Base-by-base conservation (phyloP, 2,113 vertebrate species). In the Colinus virginianus region DNA sequence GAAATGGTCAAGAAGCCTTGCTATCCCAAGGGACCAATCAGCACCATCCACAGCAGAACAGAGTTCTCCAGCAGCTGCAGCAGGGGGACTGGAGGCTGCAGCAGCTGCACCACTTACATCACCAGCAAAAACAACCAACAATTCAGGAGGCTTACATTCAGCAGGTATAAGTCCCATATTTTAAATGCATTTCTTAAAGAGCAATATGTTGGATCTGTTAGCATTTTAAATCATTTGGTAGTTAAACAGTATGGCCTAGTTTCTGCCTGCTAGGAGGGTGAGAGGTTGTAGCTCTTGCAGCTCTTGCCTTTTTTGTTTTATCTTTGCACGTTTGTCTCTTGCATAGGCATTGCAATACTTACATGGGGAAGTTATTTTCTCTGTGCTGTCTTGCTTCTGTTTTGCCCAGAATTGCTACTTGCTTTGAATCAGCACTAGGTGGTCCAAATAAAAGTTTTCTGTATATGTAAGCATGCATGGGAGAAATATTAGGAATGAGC, bases 51-150 rank as follows among this genome's bases (percentile, higher is more conserved):
- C 98, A 97, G 77, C 98, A 98, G 76, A 98, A 99, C 93, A 84
- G 99, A 61, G 98, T 99, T 16, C 98, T 99, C 36, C 99, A 99
- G 96, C 99, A 99, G 86, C 97, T 99, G 4, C 99, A 99, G 79
- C 99, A 99, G 20, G 99, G 99, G 4, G 99, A 99, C 85, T 98
- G 99, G 97, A 98, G 99, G 21, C 96, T 99, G 11, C 99, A 99
- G 96, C 99, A 99, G 58, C 93, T 99, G 1, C 98, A 98, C 13
- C 98, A 98, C 6, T 90, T 98, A 16, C 97, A 98, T 19, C 98
- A 98, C 2, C 98, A 98, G 0, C 98, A 98, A 12, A 97, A 98
- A 38, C 98, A 98, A 13, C 98, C 98, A 6, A 30, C 98, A 6
- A 53, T 98, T 48, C 98, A 98, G 83, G 97, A 97, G 8, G 82